These are phyloP conservation scores for Eurystomus gularis DNA, from an alignment of 2,113 vertebrate species.

Conservation along the genomic window DNA sequence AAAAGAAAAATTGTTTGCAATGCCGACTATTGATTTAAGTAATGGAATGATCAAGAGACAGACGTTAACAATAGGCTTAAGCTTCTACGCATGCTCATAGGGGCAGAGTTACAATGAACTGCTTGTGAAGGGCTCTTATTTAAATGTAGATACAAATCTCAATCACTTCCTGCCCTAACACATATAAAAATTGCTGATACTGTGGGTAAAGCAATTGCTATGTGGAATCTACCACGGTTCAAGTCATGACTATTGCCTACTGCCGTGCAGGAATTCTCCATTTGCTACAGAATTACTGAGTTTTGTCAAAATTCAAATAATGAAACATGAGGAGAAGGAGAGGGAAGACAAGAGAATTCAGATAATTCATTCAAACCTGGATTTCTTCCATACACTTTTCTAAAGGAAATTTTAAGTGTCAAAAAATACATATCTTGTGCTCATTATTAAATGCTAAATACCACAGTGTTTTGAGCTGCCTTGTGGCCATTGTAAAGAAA, in stretches of 20 bases:
- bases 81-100: slow-evolving; percentile 43
- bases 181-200: slow-evolving; percentile 30
- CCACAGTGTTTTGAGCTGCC: slow-evolving; percentile 86
- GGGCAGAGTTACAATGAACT: slow-evolving; percentile 54
- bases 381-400: slow-evolving; percentile 63
- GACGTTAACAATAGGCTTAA: slow-evolving; percentile 70
- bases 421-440: slow-evolving; percentile 85
- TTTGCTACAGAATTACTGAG: slow-evolving; percentile 32
- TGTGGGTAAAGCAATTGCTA: slow-evolving; percentile 21
- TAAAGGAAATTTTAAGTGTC: slow-evolving; percentile 84
- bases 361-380: slow-evolving; percentile 76
- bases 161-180: slow-evolving; percentile 29
- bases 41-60: slow-evolving; percentile 65
- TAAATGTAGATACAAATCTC: slow-evolving; percentile 68
- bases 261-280: slow-evolving; percentile 33
- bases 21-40: slow-evolving; percentile 47
- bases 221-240: background rate
- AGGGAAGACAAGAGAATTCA: slow-evolving; percentile 36
- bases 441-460: slow-evolving; percentile 89
- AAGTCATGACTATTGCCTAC: slow-evolving; percentile 3
- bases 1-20: slow-evolving; percentile 29
- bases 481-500: slow-evolving; percentile 88
- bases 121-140: slow-evolving; percentile 60
- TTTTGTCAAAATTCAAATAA: slow-evolving; percentile 70
- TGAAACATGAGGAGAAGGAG: slow-evolving; percentile 6